Evolutionary conservation across 2,113 vertebrate genomes (phyloP), one percentile per base, ranked within the genome.

Genomic region (Labeo rohita): DNA sequence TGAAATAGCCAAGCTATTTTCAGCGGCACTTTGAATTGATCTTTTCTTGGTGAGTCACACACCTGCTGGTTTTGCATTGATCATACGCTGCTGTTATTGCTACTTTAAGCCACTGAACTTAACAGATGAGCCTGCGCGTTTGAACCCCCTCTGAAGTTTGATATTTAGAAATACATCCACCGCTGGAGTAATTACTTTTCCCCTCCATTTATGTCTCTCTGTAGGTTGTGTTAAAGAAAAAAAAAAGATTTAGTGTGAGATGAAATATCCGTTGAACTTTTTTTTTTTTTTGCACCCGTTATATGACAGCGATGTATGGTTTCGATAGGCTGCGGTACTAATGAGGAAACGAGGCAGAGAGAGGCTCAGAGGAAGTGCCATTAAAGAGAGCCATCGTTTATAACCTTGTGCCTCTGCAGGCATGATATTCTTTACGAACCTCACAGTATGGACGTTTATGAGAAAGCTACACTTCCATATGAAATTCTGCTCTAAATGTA

Each of bases 1-100:
- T 15, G 45, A 50, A 80, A 70, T 23, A 21, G 65, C 45, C 50
- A 1, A 43, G 77, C 70, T 87, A 61, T 89, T 89, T 90, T 88
- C 56, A 88, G 86, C 80, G 34, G 77, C 23, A 61, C 78, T 78
- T 65, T 66, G n/a, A 80, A 85, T 76, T 43, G 23, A 80, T 23
- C 45, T 49, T 68, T 86, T 83, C 49, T 80, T 39, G 36, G 75
- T 16, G 54, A 85, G 56, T 90, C 16, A 77, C 68, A 49, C 83
- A 63, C 52, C 39, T 59, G 39, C 84, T 86, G 76, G 34, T 28
- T 84, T 39, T 54, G 84, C 80, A 81, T 75, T 63, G 63, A 86
- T 86, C 61, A 78, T 85, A 66, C 12, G 21, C 79, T 85, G 75
- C 74, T 45, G 23, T 50, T 34, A 65, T 54, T 45, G n/a, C 49